phyloP scores from a whole-genome alignment of 1,140 invertebrate genomes.

The Cydia strobilella region DNA sequence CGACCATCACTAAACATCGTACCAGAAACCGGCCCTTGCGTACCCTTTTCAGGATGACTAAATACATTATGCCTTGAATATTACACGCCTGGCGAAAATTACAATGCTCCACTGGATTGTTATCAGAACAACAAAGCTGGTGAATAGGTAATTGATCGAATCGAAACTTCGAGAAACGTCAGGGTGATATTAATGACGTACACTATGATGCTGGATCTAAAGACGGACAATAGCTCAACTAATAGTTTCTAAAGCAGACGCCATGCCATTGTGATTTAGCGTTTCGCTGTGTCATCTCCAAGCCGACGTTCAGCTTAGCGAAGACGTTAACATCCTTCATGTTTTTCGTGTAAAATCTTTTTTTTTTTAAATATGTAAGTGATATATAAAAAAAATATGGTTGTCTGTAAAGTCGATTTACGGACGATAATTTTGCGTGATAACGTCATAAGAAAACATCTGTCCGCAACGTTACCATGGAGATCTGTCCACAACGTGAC shows the following conservation, averaged over 20 bases:
- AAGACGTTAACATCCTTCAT: too few species aligned
- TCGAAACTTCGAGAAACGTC: conserved; percentile 24
- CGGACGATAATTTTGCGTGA: too few species aligned
- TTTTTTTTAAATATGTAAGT: too few species aligned
- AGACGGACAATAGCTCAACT: not conserved
- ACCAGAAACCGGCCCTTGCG: not conserved
- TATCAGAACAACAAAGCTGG: conserved; percentile 20
- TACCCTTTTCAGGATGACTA: conserved; percentile 28
- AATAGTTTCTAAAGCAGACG: not conserved
- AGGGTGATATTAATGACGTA: not conserved
- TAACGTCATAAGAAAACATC: too few species aligned
- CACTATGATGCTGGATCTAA: conserved; percentile 13
- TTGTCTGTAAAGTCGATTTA: too few species aligned
- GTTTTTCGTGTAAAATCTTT: too few species aligned
- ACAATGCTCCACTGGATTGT: conserved; percentile 15
- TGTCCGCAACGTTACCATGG: too few species aligned
- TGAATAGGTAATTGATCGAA: conserved; percentile 27
- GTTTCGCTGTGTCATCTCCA: not conserved
- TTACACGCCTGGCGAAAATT: conserved; percentile 14
- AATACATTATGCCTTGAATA: conserved; percentile 25
- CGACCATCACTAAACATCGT: not conserved
- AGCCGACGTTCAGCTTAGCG: not conserved
- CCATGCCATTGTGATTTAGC: not conserved
- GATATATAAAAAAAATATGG: too few species aligned
- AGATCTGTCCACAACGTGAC: too few species aligned